Base-by-base conservation (phyloP, 2,113 vertebrate species). In the Salvator merianae region DNA sequence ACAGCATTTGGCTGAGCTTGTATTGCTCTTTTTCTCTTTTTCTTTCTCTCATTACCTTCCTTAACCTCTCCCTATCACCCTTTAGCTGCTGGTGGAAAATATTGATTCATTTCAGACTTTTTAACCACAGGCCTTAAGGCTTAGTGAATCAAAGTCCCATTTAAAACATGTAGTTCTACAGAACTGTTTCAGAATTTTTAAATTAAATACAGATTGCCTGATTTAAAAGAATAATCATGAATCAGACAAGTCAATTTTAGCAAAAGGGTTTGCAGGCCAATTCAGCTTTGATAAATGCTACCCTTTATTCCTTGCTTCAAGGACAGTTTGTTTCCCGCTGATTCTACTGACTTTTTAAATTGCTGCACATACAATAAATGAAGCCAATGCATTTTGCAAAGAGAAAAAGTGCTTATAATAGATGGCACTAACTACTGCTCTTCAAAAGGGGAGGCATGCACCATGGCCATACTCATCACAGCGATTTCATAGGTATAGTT, bases 191-290 rank as follows among this genome's bases (percentile, higher is more conserved):
- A 87, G 75, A 88, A 70, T 80, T 78, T 68, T 91, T 40, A 50
- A 20, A 53, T 63, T 71, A 63, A 88, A 86, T 75, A 78, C 5
- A 78, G 72, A 76, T n/a, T n/a, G 14, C 26, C 9, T 66, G 10
- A 76, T 81, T 84, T 90, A 76, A 47, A 88, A 82, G 8, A 88
- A 87, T 50, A 89, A 70, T 10, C 30, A 77, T n/a, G 83, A 84
- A 53, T 83, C 65, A 76, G 20, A 53, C 32, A 59, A 89, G 36
- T 50, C 9, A 82, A 2, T 83, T 85, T 83, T n/a, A 82, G 72
- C 26, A 89, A 88, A 87, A 77, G 75, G 2, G 74, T 75, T 77
- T 81, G 47, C 79, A 55, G 53, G 79, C 77, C 62, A 73, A 80
- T 63, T 66, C 77, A 74, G 32, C 63, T 86, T 59, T 77, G 50